These are phyloP conservation scores for Aphodius sticticus DNA, from an alignment of 2,888 invertebrate genomes.

Conservation along the genomic window DNA sequence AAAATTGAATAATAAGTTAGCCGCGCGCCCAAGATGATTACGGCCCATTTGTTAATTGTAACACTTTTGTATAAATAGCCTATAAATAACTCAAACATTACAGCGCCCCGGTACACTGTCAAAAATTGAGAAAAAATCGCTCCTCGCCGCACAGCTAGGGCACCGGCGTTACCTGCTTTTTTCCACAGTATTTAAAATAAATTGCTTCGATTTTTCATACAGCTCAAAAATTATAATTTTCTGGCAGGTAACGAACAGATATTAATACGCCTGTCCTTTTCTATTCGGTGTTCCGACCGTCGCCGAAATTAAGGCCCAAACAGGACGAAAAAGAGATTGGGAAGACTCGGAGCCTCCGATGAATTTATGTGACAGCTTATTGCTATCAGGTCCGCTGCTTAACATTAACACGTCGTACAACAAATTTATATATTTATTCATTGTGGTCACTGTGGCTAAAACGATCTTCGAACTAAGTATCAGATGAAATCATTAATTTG, in stretches of 20 bases:
- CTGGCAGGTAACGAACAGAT: constrained; percentile 37
- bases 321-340: constrained; percentile 32
- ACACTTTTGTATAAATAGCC: constrained; percentile 47
- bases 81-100: constrained; percentile 44
- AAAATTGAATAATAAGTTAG: constrained; percentile 35
- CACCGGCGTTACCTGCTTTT: constrained; percentile 24
- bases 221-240: constrained; percentile 39
- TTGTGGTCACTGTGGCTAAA: background rate
- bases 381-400: constrained; percentile 10
- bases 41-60: constrained; percentile 48
- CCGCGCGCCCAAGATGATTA: constrained; percentile 39
- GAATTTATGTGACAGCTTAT: constrained; percentile 40
- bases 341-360: constrained; percentile 33
- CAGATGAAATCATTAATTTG: too few species aligned
- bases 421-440: background rate
- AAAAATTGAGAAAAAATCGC: background rate
- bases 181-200: constrained; percentile 40
- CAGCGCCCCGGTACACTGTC: constrained; percentile 32
- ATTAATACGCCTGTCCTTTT: constrained; percentile 32
- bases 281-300: constrained; percentile 21
- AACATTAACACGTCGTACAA: background rate
- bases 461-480: too few species aligned
- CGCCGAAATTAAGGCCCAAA: constrained; percentile 13
- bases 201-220: constrained; percentile 41
- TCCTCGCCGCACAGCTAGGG: too few species aligned